Percentiles rank a stretch among this genome's conserved stretches.
These are phyloP conservation scores for Gryon sp. DNA, from an alignment of 1,140 invertebrate genomes.

Conservation along the genomic window DNA sequence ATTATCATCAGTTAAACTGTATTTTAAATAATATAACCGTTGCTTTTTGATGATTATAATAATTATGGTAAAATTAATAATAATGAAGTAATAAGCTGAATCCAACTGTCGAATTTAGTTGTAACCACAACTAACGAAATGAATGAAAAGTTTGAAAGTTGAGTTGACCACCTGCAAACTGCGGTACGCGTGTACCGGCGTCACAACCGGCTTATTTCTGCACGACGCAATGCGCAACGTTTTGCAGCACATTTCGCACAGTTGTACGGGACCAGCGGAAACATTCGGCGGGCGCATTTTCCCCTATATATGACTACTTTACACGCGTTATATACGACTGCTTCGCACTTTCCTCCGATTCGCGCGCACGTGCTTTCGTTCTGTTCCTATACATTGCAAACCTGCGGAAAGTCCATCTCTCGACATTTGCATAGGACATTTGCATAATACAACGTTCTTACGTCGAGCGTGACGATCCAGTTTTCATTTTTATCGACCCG, in stretches of 20 bases:
- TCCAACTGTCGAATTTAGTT: too few relatives aligned
- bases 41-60: too few relatives aligned
- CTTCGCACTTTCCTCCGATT: background rate
- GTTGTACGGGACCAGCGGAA: constrained; percentile 20
- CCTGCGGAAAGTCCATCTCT: constrained; percentile 15
- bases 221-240: constrained; percentile 78
- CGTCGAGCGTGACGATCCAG: constrained; percentile 33
- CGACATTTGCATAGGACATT: constrained; percentile 13
- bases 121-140: too few relatives aligned
- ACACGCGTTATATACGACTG: too few relatives aligned
- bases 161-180: constrained; percentile 75
- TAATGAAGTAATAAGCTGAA: too few relatives aligned
- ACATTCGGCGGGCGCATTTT: constrained; percentile 9
- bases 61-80: too few relatives aligned
- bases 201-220: constrained; percentile 60
- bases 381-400: background rate
- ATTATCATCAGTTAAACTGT: too few relatives aligned
- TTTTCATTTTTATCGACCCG: constrained; percentile 39
- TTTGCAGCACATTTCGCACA: constrained; percentile 69
- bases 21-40: too few relatives aligned
- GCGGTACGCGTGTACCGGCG: constrained; percentile 57
- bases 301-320: too few relatives aligned
- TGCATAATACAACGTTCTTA: constrained; percentile 27
- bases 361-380: constrained; percentile 16
- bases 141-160: too few relatives aligned